These are phyloP conservation scores for Drosophila biarmipes DNA, from an alignment of 1,140 invertebrate genomes.

Conservation along the genomic window DNA sequence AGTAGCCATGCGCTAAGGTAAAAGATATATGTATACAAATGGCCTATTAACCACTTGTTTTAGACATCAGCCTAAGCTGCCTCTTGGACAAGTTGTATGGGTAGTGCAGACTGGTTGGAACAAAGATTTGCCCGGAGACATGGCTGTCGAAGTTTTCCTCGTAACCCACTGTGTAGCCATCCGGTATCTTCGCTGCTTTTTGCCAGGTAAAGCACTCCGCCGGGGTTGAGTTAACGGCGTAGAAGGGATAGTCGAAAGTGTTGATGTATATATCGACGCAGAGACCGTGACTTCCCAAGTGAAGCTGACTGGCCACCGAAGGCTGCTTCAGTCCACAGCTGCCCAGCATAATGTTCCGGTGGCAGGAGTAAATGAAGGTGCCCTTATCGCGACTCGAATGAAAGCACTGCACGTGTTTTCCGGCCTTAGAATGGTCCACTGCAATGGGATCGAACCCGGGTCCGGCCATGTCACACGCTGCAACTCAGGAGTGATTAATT, in stretches of 20 bases:
- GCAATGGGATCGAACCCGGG: slow-evolving; percentile 78
- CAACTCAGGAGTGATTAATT: background rate
- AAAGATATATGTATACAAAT: no score
- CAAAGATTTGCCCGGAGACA: slow-evolving; percentile 67
- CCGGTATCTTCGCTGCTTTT: slow-evolving; percentile 53
- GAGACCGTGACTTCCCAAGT: slow-evolving; percentile 78
- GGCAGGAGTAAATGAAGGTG: slow-evolving; percentile 71
- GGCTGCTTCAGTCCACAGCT: slow-evolving; percentile 73
- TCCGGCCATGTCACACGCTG: slow-evolving; percentile 83
- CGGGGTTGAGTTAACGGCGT: slow-evolving; percentile 62
- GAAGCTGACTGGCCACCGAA: slow-evolving; percentile 64
- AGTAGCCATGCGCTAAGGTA: background rate
- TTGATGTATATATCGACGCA: slow-evolving; percentile 81
- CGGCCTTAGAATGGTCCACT: slow-evolving; percentile 67
- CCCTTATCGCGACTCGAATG: slow-evolving; percentile 80
- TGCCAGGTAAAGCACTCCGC: slow-evolving; percentile 49
- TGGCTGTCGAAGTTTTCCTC: slow-evolving; percentile 71
- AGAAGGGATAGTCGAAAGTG: slow-evolving; percentile 79
- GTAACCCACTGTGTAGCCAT: slow-evolving; percentile 71
- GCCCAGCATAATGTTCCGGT: slow-evolving; percentile 78
- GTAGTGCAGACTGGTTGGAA: slow-evolving; percentile 74
- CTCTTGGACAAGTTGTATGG: slow-evolving; percentile 78
- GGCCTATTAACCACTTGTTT: background rate
- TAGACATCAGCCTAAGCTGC: slow-evolving; percentile 45
- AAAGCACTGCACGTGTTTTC: slow-evolving; percentile 78